Evolutionary conservation across 92 coral and sea anemone species (phyloP).

Genomic region (Zoanthus sociatus): DNA sequence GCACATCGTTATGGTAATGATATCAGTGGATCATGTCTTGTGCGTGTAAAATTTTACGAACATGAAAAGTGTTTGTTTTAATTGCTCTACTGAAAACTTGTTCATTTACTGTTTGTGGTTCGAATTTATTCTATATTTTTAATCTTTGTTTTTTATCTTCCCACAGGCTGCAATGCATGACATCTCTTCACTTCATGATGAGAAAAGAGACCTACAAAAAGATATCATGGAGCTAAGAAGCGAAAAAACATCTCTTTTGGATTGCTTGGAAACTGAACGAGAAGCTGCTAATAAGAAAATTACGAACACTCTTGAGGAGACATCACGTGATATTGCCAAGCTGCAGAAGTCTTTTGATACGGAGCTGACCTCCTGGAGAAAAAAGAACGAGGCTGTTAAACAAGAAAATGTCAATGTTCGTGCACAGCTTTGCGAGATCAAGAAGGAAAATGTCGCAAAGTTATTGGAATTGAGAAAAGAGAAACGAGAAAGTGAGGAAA

Average conservation of each 20-base stretch:
- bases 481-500: constrained; percentile 68
- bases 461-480: constrained; percentile 71
- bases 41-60: too few relatives aligned
- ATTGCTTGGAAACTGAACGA: constrained; percentile 64
- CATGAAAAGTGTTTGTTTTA: too few relatives aligned
- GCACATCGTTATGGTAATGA: too few relatives aligned
- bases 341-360: constrained; percentile 70
- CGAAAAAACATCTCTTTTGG: constrained; percentile 60
- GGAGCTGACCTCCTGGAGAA: constrained; percentile 76
- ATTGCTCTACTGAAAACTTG: too few relatives aligned
- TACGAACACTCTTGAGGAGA: constrained; percentile 71
- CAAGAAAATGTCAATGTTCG: constrained; percentile 68
- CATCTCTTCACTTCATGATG: constrained; percentile 36
- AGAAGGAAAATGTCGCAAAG: constrained; percentile 76
- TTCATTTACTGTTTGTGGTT: too few relatives aligned
- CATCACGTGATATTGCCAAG: constrained; percentile 57
- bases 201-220: constrained; percentile 49
- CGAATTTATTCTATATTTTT: too few relatives aligned
- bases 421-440: constrained; percentile 71
- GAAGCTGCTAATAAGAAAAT: constrained; percentile 68
- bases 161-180: constrained; percentile 32
- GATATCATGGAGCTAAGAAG: constrained; percentile 51
- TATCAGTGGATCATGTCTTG: too few relatives aligned
- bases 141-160: neutral
- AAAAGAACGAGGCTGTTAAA: constrained; percentile 68